Evolutionary conservation across 2,113 vertebrate genomes (phyloP).

Genomic region (Martes martes): DNA sequence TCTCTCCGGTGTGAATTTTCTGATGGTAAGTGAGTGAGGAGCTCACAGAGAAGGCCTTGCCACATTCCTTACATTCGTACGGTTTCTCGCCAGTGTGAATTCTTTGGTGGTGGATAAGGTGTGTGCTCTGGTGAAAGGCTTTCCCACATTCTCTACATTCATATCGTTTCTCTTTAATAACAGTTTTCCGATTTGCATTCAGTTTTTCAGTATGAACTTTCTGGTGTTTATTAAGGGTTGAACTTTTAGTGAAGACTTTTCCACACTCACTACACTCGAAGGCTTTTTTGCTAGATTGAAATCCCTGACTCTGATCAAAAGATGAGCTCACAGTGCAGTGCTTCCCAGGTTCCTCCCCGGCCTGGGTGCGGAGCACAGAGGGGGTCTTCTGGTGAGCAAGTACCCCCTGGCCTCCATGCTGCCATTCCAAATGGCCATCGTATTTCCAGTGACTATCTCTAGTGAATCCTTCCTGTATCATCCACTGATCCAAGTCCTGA

Average conservation of each 20-base stretch:
- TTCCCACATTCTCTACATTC: constrained; percentile 78
- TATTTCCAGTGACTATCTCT: neutral
- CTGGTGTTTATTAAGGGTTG: constrained; percentile 63
- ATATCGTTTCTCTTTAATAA: constrained; percentile 64
- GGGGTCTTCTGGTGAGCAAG: neutral
- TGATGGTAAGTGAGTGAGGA: constrained; percentile 74
- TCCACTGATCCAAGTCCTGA: neutral
- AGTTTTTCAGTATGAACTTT: constrained; percentile 54
- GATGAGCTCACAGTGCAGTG: constrained; percentile 18
- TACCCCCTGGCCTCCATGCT: neutral
- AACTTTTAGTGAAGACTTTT: constrained; percentile 59
- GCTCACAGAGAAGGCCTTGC: constrained; percentile 75
- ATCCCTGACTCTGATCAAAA: neutral
- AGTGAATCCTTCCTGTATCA: neutral
- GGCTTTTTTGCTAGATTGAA: constrained; percentile 32
- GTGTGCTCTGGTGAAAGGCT: constrained; percentile 75
- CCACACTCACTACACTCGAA: constrained; percentile 55
- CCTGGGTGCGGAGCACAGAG: neutral
- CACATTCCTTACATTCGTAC: constrained; percentile 70
- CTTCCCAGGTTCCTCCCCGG: constrained; percentile 1
- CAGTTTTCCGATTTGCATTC: neutral
- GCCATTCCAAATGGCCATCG: neutral
- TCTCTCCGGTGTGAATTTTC: constrained; percentile 77
- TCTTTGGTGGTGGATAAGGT: constrained; percentile 76
- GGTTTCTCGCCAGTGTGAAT: constrained; percentile 77